phyloP scores from a whole-genome alignment of 2,797 vertebrate species.

The Macropodus opercularis region DNA sequence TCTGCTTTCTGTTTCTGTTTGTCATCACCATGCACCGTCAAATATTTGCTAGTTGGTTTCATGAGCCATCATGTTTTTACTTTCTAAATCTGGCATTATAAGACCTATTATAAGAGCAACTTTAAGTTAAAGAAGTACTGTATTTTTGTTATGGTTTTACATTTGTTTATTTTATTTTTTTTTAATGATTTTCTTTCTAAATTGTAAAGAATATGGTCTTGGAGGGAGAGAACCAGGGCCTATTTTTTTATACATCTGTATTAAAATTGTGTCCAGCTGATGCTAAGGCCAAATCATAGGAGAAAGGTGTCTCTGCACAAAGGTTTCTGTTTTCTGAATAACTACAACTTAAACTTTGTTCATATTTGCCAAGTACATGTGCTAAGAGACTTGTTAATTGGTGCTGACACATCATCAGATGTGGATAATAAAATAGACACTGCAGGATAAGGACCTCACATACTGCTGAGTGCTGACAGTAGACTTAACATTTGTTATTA shows the following conservation, averaged over 20 bases:
- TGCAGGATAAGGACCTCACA: conserved; percentile 20
- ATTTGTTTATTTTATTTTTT: conserved; percentile 60
- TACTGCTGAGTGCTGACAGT: background rate
- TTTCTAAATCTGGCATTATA: conserved; percentile 55
- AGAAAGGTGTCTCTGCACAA: background rate
- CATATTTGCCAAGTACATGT: conserved; percentile 24
- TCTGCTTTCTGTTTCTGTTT: conserved; percentile 22
- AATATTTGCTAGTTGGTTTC: conserved; percentile 1
- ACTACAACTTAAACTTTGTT: conserved; percentile 3
- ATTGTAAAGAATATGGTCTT: conserved; percentile 73
- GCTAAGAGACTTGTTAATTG: conserved; percentile 6
- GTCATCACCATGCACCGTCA: conserved; percentile 11
- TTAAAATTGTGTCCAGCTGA: background rate
- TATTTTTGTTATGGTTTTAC: conserved; percentile 57
- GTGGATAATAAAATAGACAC: conserved; percentile 4
- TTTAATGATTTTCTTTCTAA: conserved; percentile 60
- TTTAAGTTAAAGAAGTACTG: conserved; percentile 52
- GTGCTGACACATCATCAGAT: conserved; percentile 35
- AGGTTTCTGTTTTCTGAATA: background rate
- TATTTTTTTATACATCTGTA: conserved; percentile 6
- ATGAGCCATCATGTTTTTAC: conserved; percentile 14
- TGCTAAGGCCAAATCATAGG: background rate
- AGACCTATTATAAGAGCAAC: conserved; percentile 29
- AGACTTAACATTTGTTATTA: background rate
- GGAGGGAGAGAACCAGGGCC: conserved; percentile 64